Conservation (phyloP, 2,888 invertebrate genomes). For the Mythimna pallens region DNA sequence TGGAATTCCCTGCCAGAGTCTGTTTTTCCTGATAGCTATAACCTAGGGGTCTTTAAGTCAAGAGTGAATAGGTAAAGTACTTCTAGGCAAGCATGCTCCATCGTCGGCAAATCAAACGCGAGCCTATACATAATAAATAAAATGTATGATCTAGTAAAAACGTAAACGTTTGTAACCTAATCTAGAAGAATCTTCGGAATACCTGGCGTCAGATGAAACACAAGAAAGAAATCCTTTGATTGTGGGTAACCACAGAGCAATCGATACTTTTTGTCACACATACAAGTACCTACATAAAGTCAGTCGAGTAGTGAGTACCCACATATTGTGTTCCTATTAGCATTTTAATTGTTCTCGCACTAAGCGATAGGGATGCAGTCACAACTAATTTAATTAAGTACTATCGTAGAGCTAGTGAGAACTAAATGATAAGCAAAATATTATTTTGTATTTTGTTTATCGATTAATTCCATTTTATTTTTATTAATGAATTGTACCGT, state of each 20-base stretch:
- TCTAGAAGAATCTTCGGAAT: constrained; percentile 30
- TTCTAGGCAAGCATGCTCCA: no score
- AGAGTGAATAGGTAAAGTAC: no score
- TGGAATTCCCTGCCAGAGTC: no score
- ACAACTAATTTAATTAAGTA: constrained; percentile 28
- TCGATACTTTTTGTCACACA: constrained; percentile 56
- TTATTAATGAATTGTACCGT: constrained; percentile 2
- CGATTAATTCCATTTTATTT: constrained; percentile 2
- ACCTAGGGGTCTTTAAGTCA: no score
- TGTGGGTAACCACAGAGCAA: constrained; percentile 65
- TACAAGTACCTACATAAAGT: constrained; percentile 1
- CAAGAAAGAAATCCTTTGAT: constrained; percentile 49
- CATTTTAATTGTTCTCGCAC: constrained; percentile 45
- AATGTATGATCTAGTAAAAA: background rate
- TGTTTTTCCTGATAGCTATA: no score
- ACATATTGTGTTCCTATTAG: constrained; percentile 41
- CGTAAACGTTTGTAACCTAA: background rate
- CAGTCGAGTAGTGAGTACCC: constrained; percentile 25
- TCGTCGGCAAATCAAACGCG: no score
- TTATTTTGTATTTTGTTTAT: constrained; percentile 11
- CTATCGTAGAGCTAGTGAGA: constrained; percentile 12
- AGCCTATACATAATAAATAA: no score
- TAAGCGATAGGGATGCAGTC: constrained; percentile 21
- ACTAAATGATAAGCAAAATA: constrained; percentile 2
- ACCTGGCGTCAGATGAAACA: constrained; percentile 41